Percentiles rank a stretch among this genome's conserved stretches.
These are phyloP conservation scores for Passer domesticus DNA, from an alignment of 2,113 vertebrate genomes.

Conservation along the genomic window DNA sequence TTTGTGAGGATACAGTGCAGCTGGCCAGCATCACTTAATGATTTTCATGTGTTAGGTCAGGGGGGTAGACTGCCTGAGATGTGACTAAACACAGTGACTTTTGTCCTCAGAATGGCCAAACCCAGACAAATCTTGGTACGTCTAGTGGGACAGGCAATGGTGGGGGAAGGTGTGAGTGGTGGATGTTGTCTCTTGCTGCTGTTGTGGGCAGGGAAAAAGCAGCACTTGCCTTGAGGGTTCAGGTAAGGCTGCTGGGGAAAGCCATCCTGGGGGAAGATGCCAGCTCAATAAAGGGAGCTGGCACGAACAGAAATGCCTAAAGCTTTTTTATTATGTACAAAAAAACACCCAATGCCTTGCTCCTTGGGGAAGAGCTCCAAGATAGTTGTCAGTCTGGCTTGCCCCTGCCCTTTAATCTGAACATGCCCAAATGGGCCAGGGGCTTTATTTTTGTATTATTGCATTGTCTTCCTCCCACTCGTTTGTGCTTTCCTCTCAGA, in stretches of 20 bases:
- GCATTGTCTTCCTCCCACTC: constrained; percentile 32
- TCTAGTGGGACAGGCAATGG: not conserved
- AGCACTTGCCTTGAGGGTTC: not conserved
- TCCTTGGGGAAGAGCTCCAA: not conserved
- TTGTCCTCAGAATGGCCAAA: not conserved
- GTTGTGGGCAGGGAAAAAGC: not conserved
- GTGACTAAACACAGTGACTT: not conserved
- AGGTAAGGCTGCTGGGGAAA: not conserved
- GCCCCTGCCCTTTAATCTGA: constrained; percentile 14
- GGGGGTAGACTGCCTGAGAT: not conserved
- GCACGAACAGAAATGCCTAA: not conserved
- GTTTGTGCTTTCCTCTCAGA: constrained; percentile 20
- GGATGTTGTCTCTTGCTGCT: not conserved
- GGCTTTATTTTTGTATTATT: constrained; percentile 32
- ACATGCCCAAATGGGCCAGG: not conserved
- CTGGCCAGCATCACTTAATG: not conserved
- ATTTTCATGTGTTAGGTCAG: not conserved
- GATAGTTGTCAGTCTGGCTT: not conserved
- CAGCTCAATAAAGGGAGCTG: not conserved
- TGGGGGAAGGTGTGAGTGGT: not conserved
- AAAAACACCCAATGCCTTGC: not conserved
- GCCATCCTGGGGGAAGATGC: not conserved
- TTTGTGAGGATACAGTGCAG: not conserved
- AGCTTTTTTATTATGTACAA: not conserved
- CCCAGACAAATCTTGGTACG: not conserved